Conservation (phyloP, 2,888 invertebrate genomes). For the Dione vanillae region DNA sequence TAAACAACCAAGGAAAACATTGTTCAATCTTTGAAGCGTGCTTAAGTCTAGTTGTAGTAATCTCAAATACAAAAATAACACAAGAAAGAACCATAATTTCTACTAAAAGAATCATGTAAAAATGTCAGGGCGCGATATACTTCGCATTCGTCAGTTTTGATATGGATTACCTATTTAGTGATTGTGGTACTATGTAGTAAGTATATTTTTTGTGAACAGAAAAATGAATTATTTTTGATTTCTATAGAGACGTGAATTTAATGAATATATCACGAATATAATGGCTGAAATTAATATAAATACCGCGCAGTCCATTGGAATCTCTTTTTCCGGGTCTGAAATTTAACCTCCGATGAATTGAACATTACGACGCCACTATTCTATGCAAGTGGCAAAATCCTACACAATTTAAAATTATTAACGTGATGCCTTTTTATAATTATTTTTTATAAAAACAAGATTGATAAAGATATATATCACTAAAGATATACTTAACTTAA, state of each 20-base stretch:
- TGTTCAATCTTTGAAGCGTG: background rate
- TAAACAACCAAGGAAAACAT: background rate
- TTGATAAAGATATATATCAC: no score
- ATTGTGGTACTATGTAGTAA: no score
- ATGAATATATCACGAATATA: conserved; percentile 71
- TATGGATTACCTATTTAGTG: background rate
- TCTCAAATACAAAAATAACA: no score
- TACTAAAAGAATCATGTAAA: no score
- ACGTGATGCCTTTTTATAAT: no score
- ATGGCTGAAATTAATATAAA: conserved; percentile 74
- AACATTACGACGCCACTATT: conserved; percentile 21
- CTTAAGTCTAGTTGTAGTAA: no score
- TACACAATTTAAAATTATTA: no score
- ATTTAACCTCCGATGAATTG: conserved; percentile 49
- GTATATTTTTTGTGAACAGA: background rate
- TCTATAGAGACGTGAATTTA: conserved; percentile 51
- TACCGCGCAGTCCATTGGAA: conserved; percentile 66
- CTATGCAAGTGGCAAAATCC: background rate
- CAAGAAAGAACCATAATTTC: no score
- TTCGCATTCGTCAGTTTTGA: background rate
- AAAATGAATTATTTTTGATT: conserved; percentile 4
- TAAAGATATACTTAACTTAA: no score
- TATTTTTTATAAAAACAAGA: no score
- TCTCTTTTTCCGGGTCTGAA: conserved; percentile 55
- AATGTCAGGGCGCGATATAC: background rate